These are phyloP conservation scores for Paramormyrops hopkinsi DNA, from an alignment of 2,797 vertebrate genomes.

Conservation along the genomic window DNA sequence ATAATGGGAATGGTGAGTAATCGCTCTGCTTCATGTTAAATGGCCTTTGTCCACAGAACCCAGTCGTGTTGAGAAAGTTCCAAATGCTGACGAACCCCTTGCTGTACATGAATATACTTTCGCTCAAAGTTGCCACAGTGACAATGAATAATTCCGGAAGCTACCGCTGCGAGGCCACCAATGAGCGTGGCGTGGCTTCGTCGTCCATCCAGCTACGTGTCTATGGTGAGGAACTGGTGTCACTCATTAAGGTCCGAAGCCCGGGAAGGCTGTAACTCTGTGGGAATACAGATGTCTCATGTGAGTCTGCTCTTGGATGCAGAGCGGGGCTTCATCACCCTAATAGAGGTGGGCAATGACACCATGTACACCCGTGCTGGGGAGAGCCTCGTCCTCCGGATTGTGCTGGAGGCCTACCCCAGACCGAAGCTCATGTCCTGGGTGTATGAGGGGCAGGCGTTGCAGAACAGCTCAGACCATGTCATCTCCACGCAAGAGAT, in stretches of 20 bases:
- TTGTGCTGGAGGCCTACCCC: conserved; percentile 82
- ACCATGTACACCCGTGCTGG: conserved; percentile 79
- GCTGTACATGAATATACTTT: conserved; percentile 54
- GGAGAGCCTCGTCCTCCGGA: conserved; percentile 75
- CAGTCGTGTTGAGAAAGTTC: conserved; percentile 58
- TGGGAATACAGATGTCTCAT: neutral
- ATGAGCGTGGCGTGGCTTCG: conserved; percentile 70
- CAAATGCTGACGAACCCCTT: conserved; percentile 60
- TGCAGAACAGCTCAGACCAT: conserved; percentile 81
- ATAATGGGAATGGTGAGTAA: neutral
- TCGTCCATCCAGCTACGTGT: conserved; percentile 81
- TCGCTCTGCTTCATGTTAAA: neutral
- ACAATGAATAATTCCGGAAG: conserved; percentile 70
- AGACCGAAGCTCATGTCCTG: conserved; percentile 68
- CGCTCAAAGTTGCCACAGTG: conserved; percentile 66
- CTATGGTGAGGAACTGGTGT: conserved; percentile 69
- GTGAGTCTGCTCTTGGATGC: conserved; percentile 24
- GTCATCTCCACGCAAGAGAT: conserved; percentile 70
- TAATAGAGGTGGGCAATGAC: conserved; percentile 63
- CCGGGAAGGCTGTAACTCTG: neutral
- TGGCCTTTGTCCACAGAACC: conserved; percentile 62
- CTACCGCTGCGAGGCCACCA: conserved; percentile 80
- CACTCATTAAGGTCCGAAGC: neutral
- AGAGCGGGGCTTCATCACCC: conserved; percentile 85
- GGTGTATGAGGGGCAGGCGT: conserved; percentile 73